Conservation (phyloP, 1,140 invertebrate genomes). For the Drosophila athabasca region DNA sequence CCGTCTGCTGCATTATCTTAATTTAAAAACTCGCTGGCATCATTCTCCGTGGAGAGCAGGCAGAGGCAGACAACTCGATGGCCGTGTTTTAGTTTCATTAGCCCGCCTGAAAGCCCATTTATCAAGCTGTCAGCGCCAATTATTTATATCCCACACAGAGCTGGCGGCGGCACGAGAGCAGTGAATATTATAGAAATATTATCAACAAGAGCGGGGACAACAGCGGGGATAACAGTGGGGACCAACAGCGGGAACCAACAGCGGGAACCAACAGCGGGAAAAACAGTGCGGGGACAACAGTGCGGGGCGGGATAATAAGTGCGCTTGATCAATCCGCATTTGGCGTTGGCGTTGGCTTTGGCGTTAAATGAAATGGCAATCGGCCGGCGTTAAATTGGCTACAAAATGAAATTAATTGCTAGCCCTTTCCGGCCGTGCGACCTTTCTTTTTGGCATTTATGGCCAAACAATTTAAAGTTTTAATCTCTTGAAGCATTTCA, state of each 20-base stretch:
- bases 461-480: slow-evolving; percentile 64
- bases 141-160: slow-evolving; percentile 58
- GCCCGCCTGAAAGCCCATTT: slow-evolving; percentile 73
- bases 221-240: too few relatives aligned
- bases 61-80: slow-evolving; percentile 30
- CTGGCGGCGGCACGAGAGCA: not conserved
- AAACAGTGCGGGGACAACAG: not conserved
- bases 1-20: slow-evolving; percentile 68
- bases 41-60: too few relatives aligned
- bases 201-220: slow-evolving; percentile 19
- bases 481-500: slow-evolving; percentile 58
- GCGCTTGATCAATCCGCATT: slow-evolving; percentile 41
- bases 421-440: slow-evolving; percentile 34
- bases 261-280: too few relatives aligned
- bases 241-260: too few relatives aligned
- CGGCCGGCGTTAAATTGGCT: slow-evolving; percentile 47
- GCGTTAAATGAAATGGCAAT: slow-evolving; percentile 56
- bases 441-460: slow-evolving; percentile 28
- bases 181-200: slow-evolving; percentile 67
- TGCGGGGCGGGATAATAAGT: slow-evolving; percentile 2
- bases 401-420: slow-evolving; percentile 64
- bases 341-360: too few relatives aligned
- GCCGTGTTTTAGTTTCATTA: slow-evolving; percentile 78
- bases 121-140: slow-evolving; percentile 77
- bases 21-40: slow-evolving; percentile 62